A percentile compares a stretch with the other conserved stretches of the same genome.
Conservation (phyloP, 1,140 invertebrate species). For the Lutraria rhynchaena region DNA sequence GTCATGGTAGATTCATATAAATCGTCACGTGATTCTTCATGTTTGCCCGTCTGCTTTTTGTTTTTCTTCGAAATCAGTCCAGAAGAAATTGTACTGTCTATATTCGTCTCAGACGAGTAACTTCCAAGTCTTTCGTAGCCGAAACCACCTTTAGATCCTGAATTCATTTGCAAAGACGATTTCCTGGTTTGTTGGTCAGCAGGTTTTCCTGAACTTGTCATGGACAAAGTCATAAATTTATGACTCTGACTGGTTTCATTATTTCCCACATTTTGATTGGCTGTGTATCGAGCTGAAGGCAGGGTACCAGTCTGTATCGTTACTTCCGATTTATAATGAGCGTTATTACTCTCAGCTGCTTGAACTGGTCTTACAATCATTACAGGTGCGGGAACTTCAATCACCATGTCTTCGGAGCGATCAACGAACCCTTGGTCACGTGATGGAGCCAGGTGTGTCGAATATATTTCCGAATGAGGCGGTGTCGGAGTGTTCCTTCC, state of each 20-base stretch:
- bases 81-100: background rate
- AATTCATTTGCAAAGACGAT: constrained; percentile 28
- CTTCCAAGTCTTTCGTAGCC: constrained; percentile 39
- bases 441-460: constrained; percentile 25
- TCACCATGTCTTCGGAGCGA: constrained; percentile 46
- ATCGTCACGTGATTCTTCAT: constrained; percentile 34
- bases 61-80: background rate
- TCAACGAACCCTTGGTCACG: constrained; percentile 49
- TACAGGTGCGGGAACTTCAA: constrained; percentile 12
- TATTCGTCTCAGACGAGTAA: constrained; percentile 45
- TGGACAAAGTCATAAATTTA: background rate
- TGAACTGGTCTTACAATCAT: constrained; percentile 35
- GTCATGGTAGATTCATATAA: constrained; percentile 43
- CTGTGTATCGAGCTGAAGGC: constrained; percentile 7
- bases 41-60: background rate
- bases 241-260: too few species aligned
- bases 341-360: background rate
- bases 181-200: background rate
- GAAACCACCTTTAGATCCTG: constrained; percentile 13
- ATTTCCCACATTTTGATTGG: background rate
- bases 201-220: background rate
- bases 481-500: background rate
- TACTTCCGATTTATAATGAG: background rate
- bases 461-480: constrained; percentile 40
- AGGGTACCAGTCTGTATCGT: background rate